Evolutionary conservation across 1,140 invertebrate species (phyloP), one percentile per base, ranked within the genome.

Genomic region (Lucilia cuprina): DNA sequence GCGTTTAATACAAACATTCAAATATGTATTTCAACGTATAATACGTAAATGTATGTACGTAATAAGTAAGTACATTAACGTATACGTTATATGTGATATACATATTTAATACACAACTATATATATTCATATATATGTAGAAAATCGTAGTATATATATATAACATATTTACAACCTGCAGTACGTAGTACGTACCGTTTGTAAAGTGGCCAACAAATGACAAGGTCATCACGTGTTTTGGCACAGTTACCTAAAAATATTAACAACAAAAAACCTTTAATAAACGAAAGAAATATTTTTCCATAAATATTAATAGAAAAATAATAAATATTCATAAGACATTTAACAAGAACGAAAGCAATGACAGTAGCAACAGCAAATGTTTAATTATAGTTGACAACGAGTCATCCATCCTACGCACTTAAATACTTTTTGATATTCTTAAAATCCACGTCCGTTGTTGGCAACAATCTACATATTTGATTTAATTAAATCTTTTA

Each of bases 191-290:
- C 65, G 19, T 70, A 70, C 4, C 65, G 65, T 80, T n/a, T 80
- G 77, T 80, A 50, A 49, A 7, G 41, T 80, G 47, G 77, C 77
- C 77, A 80, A 80, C 47, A 21, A 21, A 80, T 49, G 77, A 49
- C 77, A 80, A 80, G 77, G 77, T 80, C 77, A 80, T 80, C 41
- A 80, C 77, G 77, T 49, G 77, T 80, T 80, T 80, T 80, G 77
- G 77, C 77, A 80, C 77, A 80, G 77, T 80, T 80, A 49, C 19
- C 65, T 21, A 21, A 70, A 70, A 25, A 60, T n/a, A 60, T 4
- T 17, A 17, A 17, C 14, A 60, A 60, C 14, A 60, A 60, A 60
- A 60, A n/a, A n/a, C 2, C 7, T 17, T 5, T 14, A 8, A 60
- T 30, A 14, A 60, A 60, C 13, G n/a, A 60, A 17, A 60, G 13